Evolutionary conservation across 1,140 invertebrate genomes (phyloP), one percentile per base, ranked within the genome.

Genomic region (Prorops nasuta): DNA sequence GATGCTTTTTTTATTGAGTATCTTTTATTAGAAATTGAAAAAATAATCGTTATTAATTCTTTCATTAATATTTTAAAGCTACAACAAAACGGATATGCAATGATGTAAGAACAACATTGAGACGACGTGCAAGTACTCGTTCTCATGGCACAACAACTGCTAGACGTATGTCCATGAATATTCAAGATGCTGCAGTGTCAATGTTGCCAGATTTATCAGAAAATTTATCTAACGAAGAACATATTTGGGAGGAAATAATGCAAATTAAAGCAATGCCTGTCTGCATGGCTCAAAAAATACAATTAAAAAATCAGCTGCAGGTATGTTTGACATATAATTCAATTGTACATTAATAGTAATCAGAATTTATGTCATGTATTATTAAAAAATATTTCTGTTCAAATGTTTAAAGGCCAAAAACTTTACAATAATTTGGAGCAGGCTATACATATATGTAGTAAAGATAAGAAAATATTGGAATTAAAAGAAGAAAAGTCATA

Each of bases 191-290:
- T 43, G 83, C 88, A 54, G 81, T 87, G 2, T 84, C 88, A 1
- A 87, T 89, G 83, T 58, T 90, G 46, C 87, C 87, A 1, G 88
- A 90, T 73, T 71, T 90, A 4, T 89, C 87, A 12, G 86, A 90
- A 71, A 88, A 88, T 72, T 76, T 89, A 35, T 88, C 88, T 4
- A 90, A 91, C 58, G 90, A 92, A 71, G 86, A 90, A 67, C 81
- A 86, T 8, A 89, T 87, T 7, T 91, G 89, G 89, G 87, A 91
- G 63, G 88, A 91, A 76, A 89, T 92, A 28, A 89, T 89, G 84
- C 84, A 88, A 63, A 90, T 92, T 21, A 91, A 91, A 67, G 82
- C 86, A 0, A 85, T 90, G 83, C 89, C 90, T 2, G 82, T 91
- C 9, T 84, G 84, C 9, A 91, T 92, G 89, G 76, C 83, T 8